Percentiles rank a stretch among this genome's conserved stretches.
Conservation (phyloP, 2,888 invertebrate species). For the Archaeoteleia sp. region DNA sequence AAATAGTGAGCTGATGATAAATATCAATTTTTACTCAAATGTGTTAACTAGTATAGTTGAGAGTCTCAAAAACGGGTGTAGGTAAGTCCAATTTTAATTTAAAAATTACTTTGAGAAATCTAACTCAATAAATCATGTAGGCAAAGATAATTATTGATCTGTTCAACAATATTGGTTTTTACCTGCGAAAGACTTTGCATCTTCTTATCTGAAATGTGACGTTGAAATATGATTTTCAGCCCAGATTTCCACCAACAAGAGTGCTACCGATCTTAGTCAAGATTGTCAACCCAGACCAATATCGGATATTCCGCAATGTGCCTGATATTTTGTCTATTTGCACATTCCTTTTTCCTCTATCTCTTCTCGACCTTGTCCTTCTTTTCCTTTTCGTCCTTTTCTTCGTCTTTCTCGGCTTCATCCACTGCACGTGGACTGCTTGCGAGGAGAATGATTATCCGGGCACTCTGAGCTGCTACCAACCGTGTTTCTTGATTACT, state of each 20-base stretch:
- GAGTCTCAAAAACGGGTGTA: no score
- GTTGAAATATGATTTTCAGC: neutral
- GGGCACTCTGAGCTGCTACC: conserved; percentile 60
- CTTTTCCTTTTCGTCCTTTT: neutral
- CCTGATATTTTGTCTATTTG: conserved; percentile 49
- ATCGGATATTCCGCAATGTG: conserved; percentile 62
- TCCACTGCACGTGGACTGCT: conserved; percentile 42
- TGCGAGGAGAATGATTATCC: conserved; percentile 63
- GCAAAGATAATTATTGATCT: neutral
- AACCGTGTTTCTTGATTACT: conserved; percentile 71
- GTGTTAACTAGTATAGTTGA: no score
- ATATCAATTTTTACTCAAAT: no score
- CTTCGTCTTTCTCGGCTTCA: conserved; percentile 10
- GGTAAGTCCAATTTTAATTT: no score
- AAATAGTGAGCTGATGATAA: no score
- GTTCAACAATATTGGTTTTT: neutral
- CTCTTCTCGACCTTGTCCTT: conserved; percentile 15
- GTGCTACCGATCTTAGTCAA: conserved; percentile 26
- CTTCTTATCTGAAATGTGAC: neutral
- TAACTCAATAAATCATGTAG: conserved; percentile 1
- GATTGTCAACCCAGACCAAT: conserved; percentile 61
- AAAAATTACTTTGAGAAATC: no score
- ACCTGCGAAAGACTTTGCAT: neutral
- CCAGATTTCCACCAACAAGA: neutral
- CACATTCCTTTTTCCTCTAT: neutral